Base-by-base conservation (phyloP, 2,888 invertebrate species). In the Himalopsyche kuldschensis region DNA sequence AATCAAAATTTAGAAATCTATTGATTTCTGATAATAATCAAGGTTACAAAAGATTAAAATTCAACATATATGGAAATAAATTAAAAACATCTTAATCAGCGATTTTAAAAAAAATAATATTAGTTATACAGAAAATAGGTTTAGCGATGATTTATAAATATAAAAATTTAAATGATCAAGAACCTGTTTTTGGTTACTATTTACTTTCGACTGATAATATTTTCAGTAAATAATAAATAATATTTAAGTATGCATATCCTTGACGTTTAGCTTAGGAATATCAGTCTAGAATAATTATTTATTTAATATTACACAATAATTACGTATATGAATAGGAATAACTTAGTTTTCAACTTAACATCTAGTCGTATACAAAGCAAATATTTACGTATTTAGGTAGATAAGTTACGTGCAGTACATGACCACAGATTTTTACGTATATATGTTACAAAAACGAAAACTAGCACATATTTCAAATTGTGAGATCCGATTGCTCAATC, bases 291-390 rank as follows among this genome's bases (percentile, higher is more conserved):
- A 76, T 83, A 86, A 85, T 86, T 82, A 86, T 82, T 82, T 83
- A 79, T 76, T 82, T 83, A 82, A 86, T 76, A 84, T 86, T 86
- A 86, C 84, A 86, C 79, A 86, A 82, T 79, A 81, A 79, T 85
- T 84, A 86, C 85, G 85, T 85, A 85, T 83, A 84, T 82, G 85
- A 83, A 85, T 86, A 86, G 85, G 84, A 86, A 86, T 85, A 86
- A 81, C 81, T 84, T 85, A 85, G 75, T 80, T 81, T 83, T 82
- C 79, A 84, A 76, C 84, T 84, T 84, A 81, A 81, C 81, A 69
- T 78, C 86, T 86, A 86, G 78, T 86, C 86, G 86, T 86, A 86
- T 86, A 86, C 86, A 84, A 86, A 84, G 82, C 84, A 83, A 85
- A 80, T 84, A 77, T 84, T 85, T 86, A 86, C 84, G 86, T 86